Percentiles rank a stretch among this genome's conserved stretches.
phyloP scores from a whole-genome alignment of 2,797 vertebrate genomes.

The Sebastes taczanowskii region DNA sequence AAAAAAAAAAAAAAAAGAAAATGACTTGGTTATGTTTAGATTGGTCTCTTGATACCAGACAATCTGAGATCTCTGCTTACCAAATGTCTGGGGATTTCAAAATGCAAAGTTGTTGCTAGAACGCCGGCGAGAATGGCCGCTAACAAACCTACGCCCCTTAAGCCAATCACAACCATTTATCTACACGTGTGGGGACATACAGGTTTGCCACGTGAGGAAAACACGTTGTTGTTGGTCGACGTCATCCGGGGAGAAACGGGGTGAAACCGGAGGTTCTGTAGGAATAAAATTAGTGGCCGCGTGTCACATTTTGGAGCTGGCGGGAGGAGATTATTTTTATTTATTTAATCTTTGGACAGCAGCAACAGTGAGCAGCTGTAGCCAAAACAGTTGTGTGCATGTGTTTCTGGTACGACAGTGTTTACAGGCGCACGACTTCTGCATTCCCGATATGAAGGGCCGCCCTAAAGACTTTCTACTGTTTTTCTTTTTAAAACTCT shows the following conservation, averaged over 20 bases:
- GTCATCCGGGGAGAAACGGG: background rate
- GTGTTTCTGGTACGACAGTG: background rate
- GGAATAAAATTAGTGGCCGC: too few species aligned
- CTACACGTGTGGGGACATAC: background rate
- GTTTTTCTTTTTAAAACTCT: background rate
- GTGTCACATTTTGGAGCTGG: too few species aligned
- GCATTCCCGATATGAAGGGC: background rate
- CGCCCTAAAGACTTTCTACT: background rate
- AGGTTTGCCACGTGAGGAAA: background rate
- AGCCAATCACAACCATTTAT: background rate
- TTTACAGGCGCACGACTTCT: background rate
- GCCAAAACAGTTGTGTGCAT: background rate
- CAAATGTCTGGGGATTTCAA: too few species aligned
- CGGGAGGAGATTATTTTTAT: too few species aligned
- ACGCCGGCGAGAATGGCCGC: too few species aligned
- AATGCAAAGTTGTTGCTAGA: too few species aligned
- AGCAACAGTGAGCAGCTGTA: background rate
- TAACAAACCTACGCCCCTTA: background rate
- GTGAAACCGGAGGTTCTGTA: background rate
- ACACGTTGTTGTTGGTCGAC: background rate
- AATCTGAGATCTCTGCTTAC: too few species aligned
- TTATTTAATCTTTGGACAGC: too few species aligned
- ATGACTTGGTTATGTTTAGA: background rate
- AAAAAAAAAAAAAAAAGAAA: background rate
- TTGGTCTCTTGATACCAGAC: too few species aligned